Evolutionary conservation across 2,888 invertebrate genomes (phyloP), one percentile per base, ranked within the genome.

Genomic region (Drosophila prostipennis): DNA sequence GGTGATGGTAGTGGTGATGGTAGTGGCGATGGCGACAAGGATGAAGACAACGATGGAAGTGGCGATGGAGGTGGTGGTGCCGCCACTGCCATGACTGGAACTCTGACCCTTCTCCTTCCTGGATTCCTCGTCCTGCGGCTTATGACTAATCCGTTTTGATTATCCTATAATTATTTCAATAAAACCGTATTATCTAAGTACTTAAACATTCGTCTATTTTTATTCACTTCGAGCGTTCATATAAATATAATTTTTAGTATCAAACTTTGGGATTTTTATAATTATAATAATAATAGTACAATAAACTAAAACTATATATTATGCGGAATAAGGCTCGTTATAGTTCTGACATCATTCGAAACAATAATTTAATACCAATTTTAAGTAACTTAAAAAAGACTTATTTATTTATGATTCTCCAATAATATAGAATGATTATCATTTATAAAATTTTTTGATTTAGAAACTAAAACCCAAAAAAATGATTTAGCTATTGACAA

Each of bases 21-120:
- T 2, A 68, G 67, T 1, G 81, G 79, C 0, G 63, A 71, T 8
- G 78, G 69, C 0, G 53, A 64, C 0, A 56, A 54, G 0, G 60
- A 60, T 19, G 61, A 54, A 0, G 60, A 60, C 16, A 61, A 58
- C 0, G 43, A 52, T 14, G 82, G 65, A n/a, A 85, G 79, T 46
- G 85, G 68, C 0, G 43, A 52, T 14, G 82, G 65, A n/a, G 79
- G 79, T 46, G 85, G 68, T 13, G 83, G 57, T 19, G 51, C 78
- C 1, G 52, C 51, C 49, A 32, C 59, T 7, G 45, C 58, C 32
- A 43, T 82, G n/a, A 67, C 78, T 6, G 51, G 36, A 8, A 32
- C 49, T 4, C 4, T 84, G 0, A 70, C 46, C 11, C 26, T 80
- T 0, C 55, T 73, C 0, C 43, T 80, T 16, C 87, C 87, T 1